Evolutionary conservation across 30 jellyfish, hydroid and myxozoan species (phyloP).

Genomic region (Sanderia malayensis): DNA sequence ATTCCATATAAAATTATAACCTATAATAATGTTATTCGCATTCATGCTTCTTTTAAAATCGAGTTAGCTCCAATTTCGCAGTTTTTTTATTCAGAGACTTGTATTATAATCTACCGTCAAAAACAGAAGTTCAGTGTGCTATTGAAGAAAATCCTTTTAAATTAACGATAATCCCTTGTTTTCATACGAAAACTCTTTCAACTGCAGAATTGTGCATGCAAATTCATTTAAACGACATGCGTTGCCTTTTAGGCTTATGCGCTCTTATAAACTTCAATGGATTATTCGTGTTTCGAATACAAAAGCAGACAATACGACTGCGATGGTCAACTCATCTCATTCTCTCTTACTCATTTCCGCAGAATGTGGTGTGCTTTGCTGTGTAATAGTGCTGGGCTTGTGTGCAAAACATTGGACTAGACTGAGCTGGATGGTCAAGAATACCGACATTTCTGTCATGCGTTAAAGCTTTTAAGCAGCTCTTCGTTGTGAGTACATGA

Average conservation of each 20-base stretch:
- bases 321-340: background rate
- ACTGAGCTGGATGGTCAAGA: too few species aligned
- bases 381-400: background rate
- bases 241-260: background rate
- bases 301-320: background rate
- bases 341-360: background rate
- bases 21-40: too few species aligned
- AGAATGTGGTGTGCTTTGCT: background rate
- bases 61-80: too few species aligned
- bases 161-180: background rate
- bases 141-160: background rate
- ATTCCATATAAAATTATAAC: too few species aligned
- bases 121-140: too few species aligned
- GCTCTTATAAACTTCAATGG: too few species aligned
- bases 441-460: too few species aligned
- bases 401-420: background rate
- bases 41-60: too few species aligned
- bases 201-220: background rate
- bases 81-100: too few species aligned
- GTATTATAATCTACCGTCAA: too few species aligned
- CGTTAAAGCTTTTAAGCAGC: background rate
- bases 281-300: background rate
- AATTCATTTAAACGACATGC: background rate
- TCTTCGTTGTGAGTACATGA: too few species aligned
- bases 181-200: background rate